These are phyloP conservation scores for Zaprionus tsacasi DNA, from an alignment of 1,140 invertebrate species.

Conservation along the genomic window DNA sequence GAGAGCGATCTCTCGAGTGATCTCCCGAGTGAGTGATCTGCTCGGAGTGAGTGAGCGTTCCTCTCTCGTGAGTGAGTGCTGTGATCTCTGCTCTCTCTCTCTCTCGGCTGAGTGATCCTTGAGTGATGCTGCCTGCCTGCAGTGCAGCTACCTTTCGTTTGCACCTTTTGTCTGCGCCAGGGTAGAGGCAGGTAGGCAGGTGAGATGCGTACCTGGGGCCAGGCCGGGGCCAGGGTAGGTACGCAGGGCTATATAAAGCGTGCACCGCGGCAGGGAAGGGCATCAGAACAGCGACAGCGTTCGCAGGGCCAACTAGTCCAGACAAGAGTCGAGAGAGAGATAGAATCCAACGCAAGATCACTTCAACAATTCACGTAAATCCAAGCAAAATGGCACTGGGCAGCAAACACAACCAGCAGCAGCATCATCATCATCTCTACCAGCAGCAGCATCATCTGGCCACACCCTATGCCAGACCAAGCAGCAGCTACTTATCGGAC, in stretches of 20 bases:
- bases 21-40: not conserved
- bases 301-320: slow-evolving; percentile 43
- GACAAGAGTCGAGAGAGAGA: slow-evolving; percentile 13
- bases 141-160: slow-evolving; percentile 23
- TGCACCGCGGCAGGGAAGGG: slow-evolving; percentile 75
- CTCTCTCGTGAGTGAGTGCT: not conserved
- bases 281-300: slow-evolving; percentile 75
- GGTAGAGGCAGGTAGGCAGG: slow-evolving; percentile 34
- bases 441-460: slow-evolving; percentile 17
- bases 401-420: slow-evolving; percentile 25
- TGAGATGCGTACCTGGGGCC: slow-evolving; percentile 19
- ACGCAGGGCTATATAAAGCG: slow-evolving; percentile 69
- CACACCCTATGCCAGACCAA: slow-evolving; percentile 33
- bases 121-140: slow-evolving; percentile 31
- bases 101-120: slow-evolving; percentile 35
- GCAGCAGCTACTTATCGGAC: not conserved
- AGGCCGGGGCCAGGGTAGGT: slow-evolving; percentile 29
- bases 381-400: slow-evolving; percentile 52
- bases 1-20: not conserved
- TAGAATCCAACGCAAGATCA: slow-evolving; percentile 15
- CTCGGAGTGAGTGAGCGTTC: not conserved
- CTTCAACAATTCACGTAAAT: slow-evolving; percentile 4
- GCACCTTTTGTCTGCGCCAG: slow-evolving; percentile 47
- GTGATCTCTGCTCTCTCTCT: no score
- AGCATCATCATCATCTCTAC: slow-evolving; percentile 23